Evolutionary conservation across 2,888 invertebrate species (phyloP).

Genomic region (Harmothoe impar): DNA sequence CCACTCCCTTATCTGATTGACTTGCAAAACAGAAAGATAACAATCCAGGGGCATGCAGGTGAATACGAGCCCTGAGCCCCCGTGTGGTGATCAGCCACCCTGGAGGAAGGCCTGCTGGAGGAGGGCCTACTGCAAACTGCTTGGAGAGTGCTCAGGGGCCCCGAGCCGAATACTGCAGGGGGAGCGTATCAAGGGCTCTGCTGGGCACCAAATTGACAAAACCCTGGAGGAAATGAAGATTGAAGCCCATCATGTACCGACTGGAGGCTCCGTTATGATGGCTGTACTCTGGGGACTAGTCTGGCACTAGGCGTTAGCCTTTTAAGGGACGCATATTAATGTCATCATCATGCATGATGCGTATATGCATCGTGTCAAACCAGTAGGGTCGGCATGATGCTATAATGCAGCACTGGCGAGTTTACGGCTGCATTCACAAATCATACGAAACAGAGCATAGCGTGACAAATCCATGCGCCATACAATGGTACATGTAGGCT

Average conservation of each 20-base stretch:
- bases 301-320: no score
- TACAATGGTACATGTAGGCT: no score
- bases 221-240: not conserved
- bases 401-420: no score
- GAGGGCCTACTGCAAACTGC: not conserved
- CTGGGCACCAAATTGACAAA: not conserved
- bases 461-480: no score
- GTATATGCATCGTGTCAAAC: no score
- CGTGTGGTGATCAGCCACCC: not conserved
- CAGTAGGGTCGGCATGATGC: no score
- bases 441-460: no score
- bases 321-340: no score
- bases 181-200: not conserved
- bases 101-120: not conserved
- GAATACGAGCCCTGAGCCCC: not conserved
- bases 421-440: no score
- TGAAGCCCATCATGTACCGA: not conserved
- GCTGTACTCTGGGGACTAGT: not conserved
- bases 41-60: not conserved
- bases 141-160: not conserved
- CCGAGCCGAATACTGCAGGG: no score
- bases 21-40: conserved; percentile 52
- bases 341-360: no score
- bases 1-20: conserved; percentile 26
- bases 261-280: not conserved